Base-by-base conservation (phyloP, 1,140 invertebrate species). In the Aphelinus certus region DNA sequence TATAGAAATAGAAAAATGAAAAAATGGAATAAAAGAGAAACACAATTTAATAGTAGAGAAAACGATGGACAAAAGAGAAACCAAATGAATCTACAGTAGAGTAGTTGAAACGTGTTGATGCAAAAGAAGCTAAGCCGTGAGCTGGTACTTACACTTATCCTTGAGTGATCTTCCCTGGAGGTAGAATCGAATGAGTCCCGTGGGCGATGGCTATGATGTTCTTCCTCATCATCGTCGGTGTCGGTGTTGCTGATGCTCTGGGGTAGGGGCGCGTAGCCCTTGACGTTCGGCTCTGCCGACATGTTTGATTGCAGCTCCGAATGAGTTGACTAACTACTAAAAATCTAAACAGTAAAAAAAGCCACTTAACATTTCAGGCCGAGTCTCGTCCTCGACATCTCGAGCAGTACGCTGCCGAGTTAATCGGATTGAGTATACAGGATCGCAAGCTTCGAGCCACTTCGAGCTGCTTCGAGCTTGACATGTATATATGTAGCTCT, bases 171-270 rank as follows among this genome's bases (percentile, higher is more conserved):
- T 3, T 72, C 73, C 10, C 9, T 76, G 51, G 73, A 77, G 1
- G 46, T 10, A n/a, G 56, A 71, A 61, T 76, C 69, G 5, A 6
- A 26, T 4, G 45, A 62, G 10, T 72, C 71, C 10, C 10, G 2
- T 60, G 57, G 42, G 53, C 68, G 7, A 26, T 65, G 63, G 47
- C 66, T 68, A 55, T 56, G 62, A 72, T 72, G 78, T 71, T 79
- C 80, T 48, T 86, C 85, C 26, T 87, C 85, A 76, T 94, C 93
- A 78, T 93, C 92, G 76, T 94, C 93, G 1, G 92, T 93, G 78
- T 93, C 92, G 0, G 92, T 93, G 83, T 93, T 93, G 62, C 92
- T 92, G 75, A 94, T 88, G 77, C 91, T 91, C 86, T 94, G 93
- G 26, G 91, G 92, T 79, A 94, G 82, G 53, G 92, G 93, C 73